These are phyloP conservation scores for Idaea straminata DNA, from an alignment of 2,888 invertebrate genomes.

Conservation along the genomic window DNA sequence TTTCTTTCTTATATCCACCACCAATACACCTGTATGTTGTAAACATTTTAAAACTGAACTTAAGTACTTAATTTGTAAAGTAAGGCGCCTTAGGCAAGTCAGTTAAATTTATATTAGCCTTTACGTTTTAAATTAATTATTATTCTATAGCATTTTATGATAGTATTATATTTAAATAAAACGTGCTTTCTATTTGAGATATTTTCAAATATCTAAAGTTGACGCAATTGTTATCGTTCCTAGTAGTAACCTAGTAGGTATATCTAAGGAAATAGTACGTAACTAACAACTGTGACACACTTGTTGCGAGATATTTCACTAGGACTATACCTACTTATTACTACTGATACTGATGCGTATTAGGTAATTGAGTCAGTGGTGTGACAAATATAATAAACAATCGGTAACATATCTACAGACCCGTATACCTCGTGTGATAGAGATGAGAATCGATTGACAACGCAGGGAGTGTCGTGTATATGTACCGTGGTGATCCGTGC, in stretches of 20 bases:
- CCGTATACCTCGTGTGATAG: conserved; percentile 8
- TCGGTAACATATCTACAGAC: background rate
- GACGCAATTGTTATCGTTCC: too few species aligned
- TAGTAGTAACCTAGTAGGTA: background rate
- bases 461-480: conserved; percentile 9
- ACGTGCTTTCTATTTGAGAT: background rate
- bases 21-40: too few species aligned
- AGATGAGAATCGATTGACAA: conserved; percentile 13
- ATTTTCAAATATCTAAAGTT: too few species aligned
- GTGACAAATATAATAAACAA: conserved; percentile 37
- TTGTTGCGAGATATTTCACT: conserved; percentile 46
- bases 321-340: background rate
- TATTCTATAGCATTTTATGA: background rate
- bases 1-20: too few species aligned
- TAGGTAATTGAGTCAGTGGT: conserved; percentile 53
- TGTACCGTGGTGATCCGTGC: conserved; percentile 26
- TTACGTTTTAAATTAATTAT: too few species aligned
- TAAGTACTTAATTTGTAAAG: too few species aligned
- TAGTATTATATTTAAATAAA: background rate
- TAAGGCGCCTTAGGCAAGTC: too few species aligned
- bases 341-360: conserved; percentile 28
- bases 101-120: too few species aligned
- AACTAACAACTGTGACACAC: conserved; percentile 34
- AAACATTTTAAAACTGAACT: too few species aligned
- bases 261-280: background rate